Percentiles rank a stretch among this genome's conserved stretches.
Conservation (phyloP, 2,113 vertebrate species). For the Sinocyclocheilus rhinocerous region DNA sequence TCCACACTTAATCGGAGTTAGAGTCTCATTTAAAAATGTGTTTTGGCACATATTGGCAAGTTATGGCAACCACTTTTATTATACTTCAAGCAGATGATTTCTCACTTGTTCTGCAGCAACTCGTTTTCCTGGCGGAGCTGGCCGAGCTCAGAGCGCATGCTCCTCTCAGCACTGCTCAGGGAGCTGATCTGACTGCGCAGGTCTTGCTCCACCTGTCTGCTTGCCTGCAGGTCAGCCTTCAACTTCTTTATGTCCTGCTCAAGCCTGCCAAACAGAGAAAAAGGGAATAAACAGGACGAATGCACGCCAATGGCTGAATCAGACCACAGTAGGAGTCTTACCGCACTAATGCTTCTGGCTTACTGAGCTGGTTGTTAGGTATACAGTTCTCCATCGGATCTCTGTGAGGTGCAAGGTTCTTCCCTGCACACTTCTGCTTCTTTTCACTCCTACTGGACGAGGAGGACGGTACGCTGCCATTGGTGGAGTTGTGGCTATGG, state of each 20-base stretch:
- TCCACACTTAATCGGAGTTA: neutral
- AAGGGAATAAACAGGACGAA: neutral
- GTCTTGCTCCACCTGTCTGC: constrained; percentile 95
- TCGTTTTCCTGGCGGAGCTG: constrained; percentile 96
- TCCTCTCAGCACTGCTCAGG: constrained; percentile 88
- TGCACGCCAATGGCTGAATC: neutral
- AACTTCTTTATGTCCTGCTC: constrained; percentile 98
- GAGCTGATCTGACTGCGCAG: constrained; percentile 93
- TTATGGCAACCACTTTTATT: neutral
- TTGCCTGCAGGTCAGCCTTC: constrained; percentile 96
- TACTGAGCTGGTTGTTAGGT: constrained; percentile 98
- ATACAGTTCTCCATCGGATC: constrained; percentile 98
- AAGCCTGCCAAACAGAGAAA: constrained; percentile 76
- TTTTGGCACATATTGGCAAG: neutral
- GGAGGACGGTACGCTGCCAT: constrained; percentile 87
- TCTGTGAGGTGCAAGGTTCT: constrained; percentile 83
- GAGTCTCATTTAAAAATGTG: neutral
- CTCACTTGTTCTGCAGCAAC: constrained; percentile 96
- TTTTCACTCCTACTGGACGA: constrained; percentile 87
- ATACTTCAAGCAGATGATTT: neutral
- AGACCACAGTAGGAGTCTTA: constrained; percentile 63
- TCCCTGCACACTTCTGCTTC: constrained; percentile 92
- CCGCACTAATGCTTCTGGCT: constrained; percentile 92
- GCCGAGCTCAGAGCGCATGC: constrained; percentile 88
- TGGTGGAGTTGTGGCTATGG: constrained; percentile 88